Percentiles rank a stretch among this genome's conserved stretches.
phyloP scores from a whole-genome alignment of 2,113 vertebrate genomes.

The Gymnarchus niloticus region DNA sequence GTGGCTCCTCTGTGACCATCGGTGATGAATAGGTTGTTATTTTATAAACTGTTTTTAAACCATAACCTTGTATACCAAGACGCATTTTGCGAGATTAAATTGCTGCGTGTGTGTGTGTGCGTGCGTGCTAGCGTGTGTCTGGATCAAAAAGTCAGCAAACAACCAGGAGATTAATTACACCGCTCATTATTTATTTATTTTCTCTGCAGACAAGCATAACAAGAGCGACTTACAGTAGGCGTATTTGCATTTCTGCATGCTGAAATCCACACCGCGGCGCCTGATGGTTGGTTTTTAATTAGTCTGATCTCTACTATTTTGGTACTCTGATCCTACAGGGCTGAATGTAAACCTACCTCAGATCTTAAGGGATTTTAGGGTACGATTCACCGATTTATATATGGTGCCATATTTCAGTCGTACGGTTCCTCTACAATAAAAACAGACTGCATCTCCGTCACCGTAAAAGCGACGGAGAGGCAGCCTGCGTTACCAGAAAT shows the following conservation, averaged over 20 bases:
- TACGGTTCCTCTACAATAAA: too few relatives aligned
- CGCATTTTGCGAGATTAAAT: neutral
- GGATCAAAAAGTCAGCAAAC: conserved; percentile 11
- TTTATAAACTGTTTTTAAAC: neutral
- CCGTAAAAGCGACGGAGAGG: neutral
- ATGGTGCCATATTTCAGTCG: too few relatives aligned
- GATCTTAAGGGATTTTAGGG: too few relatives aligned
- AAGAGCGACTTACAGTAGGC: neutral
- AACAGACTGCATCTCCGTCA: too few relatives aligned
- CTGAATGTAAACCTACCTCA: neutral
- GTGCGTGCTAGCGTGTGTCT: neutral
- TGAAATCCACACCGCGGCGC: neutral
- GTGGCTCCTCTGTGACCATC: neutral
- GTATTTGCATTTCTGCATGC: neutral
- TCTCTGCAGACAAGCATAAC: neutral
- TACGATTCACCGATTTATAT: too few relatives aligned
- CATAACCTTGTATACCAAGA: neutral
- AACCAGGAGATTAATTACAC: neutral
- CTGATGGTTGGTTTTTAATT: conserved; percentile 5
- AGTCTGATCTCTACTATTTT: neutral
- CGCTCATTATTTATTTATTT: neutral
- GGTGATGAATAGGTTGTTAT: neutral
- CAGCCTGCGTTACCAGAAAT: neutral
- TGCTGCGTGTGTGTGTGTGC: neutral
- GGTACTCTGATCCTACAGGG: neutral